A percentile compares a stretch with the other conserved stretches of the same genome.
Evolutionary conservation across 2,888 invertebrate species (phyloP).

Genomic region (Drosophila buzzatii): DNA sequence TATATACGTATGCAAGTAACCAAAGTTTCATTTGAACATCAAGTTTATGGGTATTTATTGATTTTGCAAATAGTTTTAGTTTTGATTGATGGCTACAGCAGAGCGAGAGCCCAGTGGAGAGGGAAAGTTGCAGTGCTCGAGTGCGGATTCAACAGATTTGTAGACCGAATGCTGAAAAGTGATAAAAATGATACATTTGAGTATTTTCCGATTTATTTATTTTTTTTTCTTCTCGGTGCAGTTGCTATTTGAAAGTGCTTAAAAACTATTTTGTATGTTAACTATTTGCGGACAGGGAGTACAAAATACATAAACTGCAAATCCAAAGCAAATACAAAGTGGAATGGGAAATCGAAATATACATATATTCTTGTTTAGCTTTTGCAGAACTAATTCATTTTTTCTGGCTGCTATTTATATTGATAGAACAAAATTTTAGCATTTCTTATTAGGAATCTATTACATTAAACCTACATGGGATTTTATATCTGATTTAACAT

Average conservation of each 20-base stretch:
- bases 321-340: not conserved
- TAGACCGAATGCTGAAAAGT: constrained; percentile 34
- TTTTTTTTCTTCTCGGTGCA: not conserved
- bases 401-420: not conserved
- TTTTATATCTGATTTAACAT: no score
- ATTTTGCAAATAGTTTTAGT: constrained; percentile 69
- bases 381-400: not conserved
- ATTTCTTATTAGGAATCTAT: not conserved
- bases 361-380: not conserved
- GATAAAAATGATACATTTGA: constrained; percentile 37
- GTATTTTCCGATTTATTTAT: not conserved
- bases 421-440: no score
- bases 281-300: constrained; percentile 1
- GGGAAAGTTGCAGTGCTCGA: constrained; percentile 1
- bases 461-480: not conserved
- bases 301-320: not conserved
- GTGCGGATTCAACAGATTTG: constrained; percentile 48
- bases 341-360: not conserved
- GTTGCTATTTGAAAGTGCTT: constrained; percentile 11
- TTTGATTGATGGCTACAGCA: constrained; percentile 69
- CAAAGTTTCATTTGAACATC: constrained; percentile 57
- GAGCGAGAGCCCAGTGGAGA: not conserved
- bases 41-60: constrained; percentile 78
- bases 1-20: constrained; percentile 27
- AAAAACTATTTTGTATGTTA: constrained; percentile 18